phyloP scores from a whole-genome alignment of 1,140 invertebrate species.

The Drosophila burlai region DNA sequence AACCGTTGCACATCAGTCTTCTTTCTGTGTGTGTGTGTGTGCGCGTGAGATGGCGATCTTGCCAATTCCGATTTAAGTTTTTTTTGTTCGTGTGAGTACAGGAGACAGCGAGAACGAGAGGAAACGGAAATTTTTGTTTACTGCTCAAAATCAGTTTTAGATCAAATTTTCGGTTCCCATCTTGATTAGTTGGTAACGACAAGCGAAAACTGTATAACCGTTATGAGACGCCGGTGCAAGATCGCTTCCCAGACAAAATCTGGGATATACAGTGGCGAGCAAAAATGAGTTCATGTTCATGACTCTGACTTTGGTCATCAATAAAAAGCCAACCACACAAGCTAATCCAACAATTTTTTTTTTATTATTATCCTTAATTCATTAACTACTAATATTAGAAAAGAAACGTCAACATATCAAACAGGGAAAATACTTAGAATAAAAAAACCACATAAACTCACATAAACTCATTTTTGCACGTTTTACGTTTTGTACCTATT shows the following conservation, averaged over 20 bases:
- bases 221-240: slow-evolving; percentile 15
- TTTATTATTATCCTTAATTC: too few relatives aligned
- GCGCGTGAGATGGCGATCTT: slow-evolving; percentile 30
- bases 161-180: slow-evolving; percentile 43
- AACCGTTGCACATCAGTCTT: slow-evolving; percentile 48
- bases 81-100: neutral
- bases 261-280: too few relatives aligned
- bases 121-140: slow-evolving; percentile 55
- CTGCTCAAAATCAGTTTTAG: slow-evolving; percentile 34
- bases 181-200: slow-evolving; percentile 50
- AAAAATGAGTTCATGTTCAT: too few relatives aligned
- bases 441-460: too few relatives aligned
- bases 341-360: too few relatives aligned
- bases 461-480: too few relatives aligned
- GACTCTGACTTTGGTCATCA: too few relatives aligned
- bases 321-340: too few relatives aligned
- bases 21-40: neutral
- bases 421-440: too few relatives aligned
- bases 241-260: slow-evolving; percentile 20
- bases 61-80: slow-evolving; percentile 37
- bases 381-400: too few relatives aligned
- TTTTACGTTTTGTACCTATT: too few relatives aligned
- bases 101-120: slow-evolving; percentile 14
- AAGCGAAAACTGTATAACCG: slow-evolving; percentile 35
- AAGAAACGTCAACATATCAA: too few relatives aligned